Base-by-base conservation (phyloP, 1,140 invertebrate genomes). In the Stenopsyche tienmushanensis region DNA sequence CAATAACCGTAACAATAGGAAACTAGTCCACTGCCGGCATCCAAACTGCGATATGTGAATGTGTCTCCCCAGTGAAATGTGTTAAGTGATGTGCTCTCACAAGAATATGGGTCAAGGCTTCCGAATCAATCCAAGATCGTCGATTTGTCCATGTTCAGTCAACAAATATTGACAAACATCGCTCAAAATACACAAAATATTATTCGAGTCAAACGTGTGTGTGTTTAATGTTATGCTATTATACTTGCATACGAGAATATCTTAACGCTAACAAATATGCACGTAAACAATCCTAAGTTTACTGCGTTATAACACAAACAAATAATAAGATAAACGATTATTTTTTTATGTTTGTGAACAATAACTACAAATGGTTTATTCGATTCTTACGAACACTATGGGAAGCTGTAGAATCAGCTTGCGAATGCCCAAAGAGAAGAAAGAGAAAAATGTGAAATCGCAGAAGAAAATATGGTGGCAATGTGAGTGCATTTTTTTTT, bases 391-490 rank as follows among this genome's bases (percentile, higher is more conserved):
- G 23, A 3, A 25, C 23, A 29, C 25, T 20, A 26, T 54, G 52
- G 52, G 20, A 1, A 20, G 52, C 26, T 9, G 52, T 1, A 54
- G 26, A 34, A 34, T 34, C 29, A 17, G 3, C 34, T 57, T 10
- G 29, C 44, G 26, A 59, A 62, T 29, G 9, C 34, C 41, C 7
- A 52, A 55, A 26, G 23, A 50, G 26, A 42, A 67, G 55, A 47
- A 60, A 57, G 58, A 67, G 18, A 68, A 68, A 53, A 64, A 34
- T n/a, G 26, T 42, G 20, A 62, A 60, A 21, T 41, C 20, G 29
- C 57, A 65, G 50, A 69, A 65, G 58, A 69, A 65, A 52, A 62
- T 69, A 50, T 69, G 67, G 67, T 69, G 67, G 67, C 67, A 69
- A 57, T 29, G 67, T 69, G 54, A 69, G 67, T 69, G 1, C n/a